Percentiles rank a stretch among this genome's conserved stretches.
Evolutionary conservation across 35 echinoderm and acorn worm genomes (phyloP).

Genomic region (Lytechinus variegatus): DNA sequence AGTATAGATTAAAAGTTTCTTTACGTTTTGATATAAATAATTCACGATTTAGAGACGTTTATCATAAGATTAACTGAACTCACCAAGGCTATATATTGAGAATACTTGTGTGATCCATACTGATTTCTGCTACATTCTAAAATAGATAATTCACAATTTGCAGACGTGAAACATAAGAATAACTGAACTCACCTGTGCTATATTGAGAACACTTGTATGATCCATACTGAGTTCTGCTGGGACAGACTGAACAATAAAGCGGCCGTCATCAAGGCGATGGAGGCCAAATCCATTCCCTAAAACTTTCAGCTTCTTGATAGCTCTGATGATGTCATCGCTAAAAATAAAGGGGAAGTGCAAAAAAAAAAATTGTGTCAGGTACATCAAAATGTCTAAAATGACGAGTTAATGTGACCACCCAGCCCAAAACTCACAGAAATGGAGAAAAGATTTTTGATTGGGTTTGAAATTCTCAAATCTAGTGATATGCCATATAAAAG

Average conservation of each 20-base stretch:
- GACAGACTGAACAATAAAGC: constrained; percentile 92
- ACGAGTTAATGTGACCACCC: too few relatives aligned
- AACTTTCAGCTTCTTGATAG: constrained; percentile 94
- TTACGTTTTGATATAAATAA: too few relatives aligned
- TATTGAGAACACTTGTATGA: constrained; percentile 93
- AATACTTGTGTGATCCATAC: constrained; percentile 96
- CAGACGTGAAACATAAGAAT: too few relatives aligned
- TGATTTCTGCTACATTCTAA: constrained; percentile 55
- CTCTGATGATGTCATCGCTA: constrained; percentile 96
- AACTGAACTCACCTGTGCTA: constrained; percentile 75
- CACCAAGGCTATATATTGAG: constrained; percentile 83
- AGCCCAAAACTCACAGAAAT: too few relatives aligned
- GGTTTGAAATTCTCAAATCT: too few relatives aligned
- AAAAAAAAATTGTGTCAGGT: background rate
- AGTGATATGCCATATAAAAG: too few relatives aligned
- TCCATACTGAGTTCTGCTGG: constrained; percentile 99
- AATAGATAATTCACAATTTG: too few relatives aligned
- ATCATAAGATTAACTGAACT: background rate
- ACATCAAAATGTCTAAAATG: too few relatives aligned
- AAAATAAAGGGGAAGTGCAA: background rate
- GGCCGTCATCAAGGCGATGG: constrained; percentile 84
- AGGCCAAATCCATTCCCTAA: constrained; percentile 98
- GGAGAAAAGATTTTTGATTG: too few relatives aligned
- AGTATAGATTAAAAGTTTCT: too few relatives aligned
- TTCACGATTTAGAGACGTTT: too few relatives aligned